Evolutionary conservation across 1,140 invertebrate species (phyloP), one percentile per base, ranked within the genome.

Genomic region (Micrasema minimum): DNA sequence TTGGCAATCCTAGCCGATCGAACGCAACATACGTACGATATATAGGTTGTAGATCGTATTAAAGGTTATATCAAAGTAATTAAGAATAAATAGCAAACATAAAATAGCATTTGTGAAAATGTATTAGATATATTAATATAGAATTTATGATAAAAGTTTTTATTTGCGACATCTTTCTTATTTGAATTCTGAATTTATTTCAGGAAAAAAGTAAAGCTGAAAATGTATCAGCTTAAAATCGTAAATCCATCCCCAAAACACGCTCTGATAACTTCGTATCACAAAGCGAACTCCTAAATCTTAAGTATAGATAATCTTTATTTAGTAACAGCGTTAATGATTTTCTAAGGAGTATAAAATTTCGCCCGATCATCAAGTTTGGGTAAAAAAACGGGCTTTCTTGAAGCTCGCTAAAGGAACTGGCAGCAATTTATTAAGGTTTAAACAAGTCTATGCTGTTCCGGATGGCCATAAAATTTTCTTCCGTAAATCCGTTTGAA

Each of bases 261-360:
- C 55, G 55, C 55, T 41, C 37, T 11, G 22, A 38, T 59, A 43
- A 38, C 55, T 38, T 53, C 23, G 12, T 18, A 59, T 41, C 55
- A 59, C 37, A 59, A 43, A 59, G 37, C 37, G 55, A 11, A 18
- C 37, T n/a, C 35, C 37, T 59, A 38, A 41, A 59, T 59, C 16
- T 59, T 41, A 59, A 59, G 37, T 38, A 51, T 2, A 41, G 55
- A 59, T 59, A 59, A 59, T 59, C 55, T 23, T 38, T 59, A 59
- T 41, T 59, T 59, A 59, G 37, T 22, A 64, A 38, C 9, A 45
- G 59, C 7, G 26, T 48, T 64, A 48, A 31, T 64, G 22, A 64
- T 62, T 64, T 64, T 31, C 20, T 64, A 45, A 62, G n/a, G 22
- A 64, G 41, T 64, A 64, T 48, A 46, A 64, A 64, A 64, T 64